phyloP scores from a whole-genome alignment of 2,797 vertebrate species.

The Chanos chanos region DNA sequence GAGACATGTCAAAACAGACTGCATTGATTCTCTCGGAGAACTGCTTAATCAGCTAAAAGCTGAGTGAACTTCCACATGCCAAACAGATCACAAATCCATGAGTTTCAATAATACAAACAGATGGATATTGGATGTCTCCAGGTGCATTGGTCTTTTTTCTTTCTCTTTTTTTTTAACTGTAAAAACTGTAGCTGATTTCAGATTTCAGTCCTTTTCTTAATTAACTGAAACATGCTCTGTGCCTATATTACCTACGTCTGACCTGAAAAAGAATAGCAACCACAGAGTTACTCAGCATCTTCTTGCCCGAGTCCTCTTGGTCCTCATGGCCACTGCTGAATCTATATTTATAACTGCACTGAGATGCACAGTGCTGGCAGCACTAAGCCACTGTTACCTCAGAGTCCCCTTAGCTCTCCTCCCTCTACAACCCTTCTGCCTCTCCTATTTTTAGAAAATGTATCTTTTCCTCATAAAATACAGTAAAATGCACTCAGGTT shows the following conservation, averaged over 20 bases:
- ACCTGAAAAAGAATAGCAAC: constrained; percentile 4
- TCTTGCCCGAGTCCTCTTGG: background rate
- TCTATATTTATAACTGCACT: constrained; percentile 20
- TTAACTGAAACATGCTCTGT: no score
- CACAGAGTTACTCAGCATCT: constrained; percentile 26
- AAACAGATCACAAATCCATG: no score
- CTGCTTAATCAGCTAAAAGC: no score
- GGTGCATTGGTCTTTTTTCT: no score
- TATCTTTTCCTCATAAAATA: constrained; percentile 45
- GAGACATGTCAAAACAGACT: no score
- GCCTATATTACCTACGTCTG: constrained; percentile 7
- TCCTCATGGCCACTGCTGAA: background rate
- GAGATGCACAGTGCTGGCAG: constrained; percentile 15
- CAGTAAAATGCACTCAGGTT: constrained; percentile 56
- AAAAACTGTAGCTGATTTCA: background rate
- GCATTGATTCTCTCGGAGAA: no score
- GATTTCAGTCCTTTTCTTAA: background rate
- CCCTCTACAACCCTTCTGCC: constrained; percentile 15
- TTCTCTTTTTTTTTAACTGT: no score
- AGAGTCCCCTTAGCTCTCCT: constrained; percentile 11
- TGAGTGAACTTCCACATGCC: no score
- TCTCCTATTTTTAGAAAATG: constrained; percentile 42
- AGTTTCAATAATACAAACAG: no score
- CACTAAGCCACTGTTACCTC: constrained; percentile 32
- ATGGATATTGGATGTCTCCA: no score